Evolutionary conservation across 2,113 vertebrate genomes (phyloP).

Genomic region (Lipophrys pholis): DNA sequence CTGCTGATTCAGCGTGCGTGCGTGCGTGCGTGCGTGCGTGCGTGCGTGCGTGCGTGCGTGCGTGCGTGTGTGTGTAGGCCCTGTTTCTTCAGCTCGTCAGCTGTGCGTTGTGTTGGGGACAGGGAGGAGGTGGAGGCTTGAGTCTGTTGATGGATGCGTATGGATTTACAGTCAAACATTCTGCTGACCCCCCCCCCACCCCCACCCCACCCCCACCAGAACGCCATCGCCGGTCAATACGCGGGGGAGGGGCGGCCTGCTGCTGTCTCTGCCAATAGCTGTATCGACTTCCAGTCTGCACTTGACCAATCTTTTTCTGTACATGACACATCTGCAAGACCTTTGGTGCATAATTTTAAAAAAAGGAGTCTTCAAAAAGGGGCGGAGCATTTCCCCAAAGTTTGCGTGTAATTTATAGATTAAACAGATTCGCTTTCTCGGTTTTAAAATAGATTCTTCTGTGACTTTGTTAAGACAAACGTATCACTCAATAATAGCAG

Average conservation of each 20-base stretch:
- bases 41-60: too few species aligned
- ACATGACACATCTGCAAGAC: conserved; percentile 61
- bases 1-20: too few species aligned
- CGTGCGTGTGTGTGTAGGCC: too few species aligned
- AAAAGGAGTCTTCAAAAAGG: neutral
- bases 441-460: too few species aligned
- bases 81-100: conserved; percentile 30
- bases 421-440: too few species aligned
- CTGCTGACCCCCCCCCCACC: conserved; percentile 68
- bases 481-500: too few species aligned
- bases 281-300: conserved; percentile 66
- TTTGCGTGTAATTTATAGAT: too few species aligned
- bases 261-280: conserved; percentile 50
- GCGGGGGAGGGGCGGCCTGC: conserved; percentile 24
- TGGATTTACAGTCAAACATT: conserved; percentile 73
- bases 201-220: neutral
- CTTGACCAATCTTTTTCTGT: conserved; percentile 69
- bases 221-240: conserved; percentile 44
- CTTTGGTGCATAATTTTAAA: conserved; percentile 39
- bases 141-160: conserved; percentile 44
- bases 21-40: too few species aligned
- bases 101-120: conserved; percentile 11
- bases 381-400: too few species aligned
- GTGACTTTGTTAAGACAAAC: too few species aligned
- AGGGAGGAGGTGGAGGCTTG: neutral